Percentiles rank a stretch among this genome's conserved stretches.
Conservation (phyloP, 2,113 vertebrate genomes). For the Bettongia penicillata region DNA sequence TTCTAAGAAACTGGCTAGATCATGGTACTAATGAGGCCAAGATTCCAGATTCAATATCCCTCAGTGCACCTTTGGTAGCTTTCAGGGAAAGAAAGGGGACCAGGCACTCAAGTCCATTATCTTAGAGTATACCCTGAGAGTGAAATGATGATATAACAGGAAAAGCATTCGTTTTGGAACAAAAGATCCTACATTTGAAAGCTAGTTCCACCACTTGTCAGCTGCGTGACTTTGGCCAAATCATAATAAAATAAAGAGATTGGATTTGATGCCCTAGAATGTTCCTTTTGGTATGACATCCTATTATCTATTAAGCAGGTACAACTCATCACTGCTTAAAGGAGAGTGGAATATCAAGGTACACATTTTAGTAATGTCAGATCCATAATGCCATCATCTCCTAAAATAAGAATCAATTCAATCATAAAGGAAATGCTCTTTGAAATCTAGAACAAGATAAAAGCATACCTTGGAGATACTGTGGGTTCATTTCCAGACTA, state of each 20-base stretch:
- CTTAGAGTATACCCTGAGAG: neutral
- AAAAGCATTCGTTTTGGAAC: neutral
- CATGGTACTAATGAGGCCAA: conserved; percentile 25
- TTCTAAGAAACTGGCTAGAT: conserved; percentile 12
- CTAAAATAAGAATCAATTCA: neutral
- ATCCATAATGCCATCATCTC: neutral
- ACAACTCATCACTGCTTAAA: neutral
- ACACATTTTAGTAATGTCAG: neutral
- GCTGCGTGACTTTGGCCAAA: neutral
- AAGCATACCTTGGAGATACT: too few species aligned
- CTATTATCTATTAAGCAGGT: neutral
- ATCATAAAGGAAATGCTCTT: neutral
- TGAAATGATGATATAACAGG: neutral
- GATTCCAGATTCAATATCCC: conserved; percentile 4
- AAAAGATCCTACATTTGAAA: neutral
- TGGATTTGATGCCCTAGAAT: neutral
- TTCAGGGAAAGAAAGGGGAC: neutral
- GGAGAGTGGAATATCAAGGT: neutral
- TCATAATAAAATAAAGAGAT: neutral
- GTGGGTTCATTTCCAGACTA: too few species aligned
- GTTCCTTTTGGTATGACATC: neutral
- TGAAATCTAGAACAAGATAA: neutral
- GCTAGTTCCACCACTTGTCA: neutral
- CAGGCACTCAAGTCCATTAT: neutral
- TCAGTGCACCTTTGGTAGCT: neutral